A percentile compares a stretch with the other conserved stretches of the same genome.
phyloP scores from a whole-genome alignment of 2,113 vertebrate genomes.

The Bothrops jararaca region DNA sequence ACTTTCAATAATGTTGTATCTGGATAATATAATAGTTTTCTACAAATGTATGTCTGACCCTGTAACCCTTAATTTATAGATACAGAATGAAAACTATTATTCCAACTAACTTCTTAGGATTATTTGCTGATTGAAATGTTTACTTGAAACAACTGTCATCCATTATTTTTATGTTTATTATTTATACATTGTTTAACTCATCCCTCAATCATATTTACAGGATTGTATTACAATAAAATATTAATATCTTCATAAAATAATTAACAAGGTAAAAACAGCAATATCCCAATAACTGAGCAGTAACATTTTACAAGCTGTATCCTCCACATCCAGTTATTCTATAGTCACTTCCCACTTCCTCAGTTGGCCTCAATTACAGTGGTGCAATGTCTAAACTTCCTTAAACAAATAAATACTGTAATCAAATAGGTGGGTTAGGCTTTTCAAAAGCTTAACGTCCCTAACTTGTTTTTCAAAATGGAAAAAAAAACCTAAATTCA shows the following conservation, averaged over 20 bases:
- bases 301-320: neutral
- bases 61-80: neutral
- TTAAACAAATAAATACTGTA: neutral
- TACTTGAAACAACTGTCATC: neutral
- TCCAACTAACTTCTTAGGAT: neutral
- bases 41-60: neutral
- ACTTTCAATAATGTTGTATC: neutral
- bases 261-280: neutral
- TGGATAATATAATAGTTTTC: neutral
- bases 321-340: neutral
- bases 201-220: neutral
- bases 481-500: neutral
- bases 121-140: neutral
- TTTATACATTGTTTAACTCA: neutral
- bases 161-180: neutral
- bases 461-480: neutral
- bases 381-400: neutral
- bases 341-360: neutral
- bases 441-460: neutral
- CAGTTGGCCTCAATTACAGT: neutral
- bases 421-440: neutral
- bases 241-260: neutral
- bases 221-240: neutral
- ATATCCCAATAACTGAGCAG: neutral
- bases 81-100: neutral